Base-by-base conservation (phyloP, 2,888 invertebrate species). In the Maniola hyperantus region DNA sequence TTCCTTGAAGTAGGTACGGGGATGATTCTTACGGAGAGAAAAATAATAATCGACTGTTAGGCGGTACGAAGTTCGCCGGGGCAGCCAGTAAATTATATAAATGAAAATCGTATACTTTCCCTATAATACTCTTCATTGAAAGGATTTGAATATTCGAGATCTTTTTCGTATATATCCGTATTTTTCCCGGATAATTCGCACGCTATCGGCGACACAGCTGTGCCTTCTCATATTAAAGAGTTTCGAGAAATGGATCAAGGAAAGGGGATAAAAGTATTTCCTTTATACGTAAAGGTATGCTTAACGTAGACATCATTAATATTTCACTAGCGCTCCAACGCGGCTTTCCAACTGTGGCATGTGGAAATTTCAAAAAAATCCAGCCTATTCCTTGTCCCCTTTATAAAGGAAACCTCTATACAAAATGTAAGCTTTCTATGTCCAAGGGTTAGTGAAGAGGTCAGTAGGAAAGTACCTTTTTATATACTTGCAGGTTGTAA, bases 161-260 rank as follows among this genome's bases (percentile, higher is more conserved):
- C 42, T 57, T 57, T 13, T 42, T 6, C 39, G 39, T 39, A 20
- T 20, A 54, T 20, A 57, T 20, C 6, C 57, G 42, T 57, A 57
- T 18, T 57, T 55, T 57, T 42, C 39, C 20, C 57, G 39, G 57
- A 57, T 57, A 39, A 57, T 50, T 57, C 57, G 18, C 39, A 20
- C 39, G 10, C 15, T 57, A 57, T 57, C 1, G 6, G 57, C 18
- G 57, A 18, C 55, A 42, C 57, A 57, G 39, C 39, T 57, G 57
- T 18, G 39, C 57, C 39, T 20, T 57, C 57, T 11, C 57, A 54
- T 34, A 34, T 34, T 11, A 50, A 50, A 54, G 54, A 15, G 50
- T 50, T 50, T 10, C 54, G 20, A 42, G 57, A 39, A 39, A 42
- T 57, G 57, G 39, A 6, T 39, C 1, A 39, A 57, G 57, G 57